Evolutionary conservation across 2,888 invertebrate genomes (phyloP).

Genomic region (Drosophila gaucha): DNA sequence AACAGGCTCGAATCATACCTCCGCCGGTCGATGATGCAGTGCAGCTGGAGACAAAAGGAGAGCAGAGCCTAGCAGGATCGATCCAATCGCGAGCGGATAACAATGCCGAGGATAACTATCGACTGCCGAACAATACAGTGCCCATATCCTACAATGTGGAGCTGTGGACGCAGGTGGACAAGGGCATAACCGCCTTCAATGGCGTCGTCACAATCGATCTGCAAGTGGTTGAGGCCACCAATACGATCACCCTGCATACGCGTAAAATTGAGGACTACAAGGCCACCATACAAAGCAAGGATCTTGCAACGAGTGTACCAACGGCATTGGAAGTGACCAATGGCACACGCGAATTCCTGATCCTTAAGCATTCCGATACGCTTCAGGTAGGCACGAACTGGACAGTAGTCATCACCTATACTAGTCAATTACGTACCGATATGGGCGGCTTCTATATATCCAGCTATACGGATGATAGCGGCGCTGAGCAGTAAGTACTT

Average conservation of each 20-base stretch:
- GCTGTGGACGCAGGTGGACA: constrained; percentile 75
- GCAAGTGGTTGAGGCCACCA: constrained; percentile 49
- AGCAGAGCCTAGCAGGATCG: constrained; percentile 3
- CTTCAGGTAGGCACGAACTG: constrained; percentile 83
- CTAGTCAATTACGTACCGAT: constrained; percentile 86
- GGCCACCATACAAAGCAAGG: constrained; percentile 55
- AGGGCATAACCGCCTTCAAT: constrained; percentile 55
- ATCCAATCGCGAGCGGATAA: constrained; percentile 46
- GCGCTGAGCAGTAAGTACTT: constrained; percentile 62
- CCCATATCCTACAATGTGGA: constrained; percentile 86
- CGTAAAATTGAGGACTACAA: constrained; percentile 50
- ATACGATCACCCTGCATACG: constrained; percentile 70
- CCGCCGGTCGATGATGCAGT: constrained; percentile 21
- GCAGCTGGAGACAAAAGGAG: constrained; percentile 59
- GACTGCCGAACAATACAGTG: constrained; percentile 86
- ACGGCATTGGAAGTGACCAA: constrained; percentile 30
- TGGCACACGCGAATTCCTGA: constrained; percentile 69
- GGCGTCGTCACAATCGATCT: constrained; percentile 74
- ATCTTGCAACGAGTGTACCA: background rate
- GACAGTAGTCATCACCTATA: constrained; percentile 86
- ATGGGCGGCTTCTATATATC: constrained; percentile 89
- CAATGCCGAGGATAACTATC: constrained; percentile 77
- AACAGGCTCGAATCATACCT: constrained; percentile 47
- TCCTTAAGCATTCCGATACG: constrained; percentile 39
- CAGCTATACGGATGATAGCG: constrained; percentile 83